phyloP scores from a whole-genome alignment of 2,888 invertebrate species.

The Acholoe squamosa region DNA sequence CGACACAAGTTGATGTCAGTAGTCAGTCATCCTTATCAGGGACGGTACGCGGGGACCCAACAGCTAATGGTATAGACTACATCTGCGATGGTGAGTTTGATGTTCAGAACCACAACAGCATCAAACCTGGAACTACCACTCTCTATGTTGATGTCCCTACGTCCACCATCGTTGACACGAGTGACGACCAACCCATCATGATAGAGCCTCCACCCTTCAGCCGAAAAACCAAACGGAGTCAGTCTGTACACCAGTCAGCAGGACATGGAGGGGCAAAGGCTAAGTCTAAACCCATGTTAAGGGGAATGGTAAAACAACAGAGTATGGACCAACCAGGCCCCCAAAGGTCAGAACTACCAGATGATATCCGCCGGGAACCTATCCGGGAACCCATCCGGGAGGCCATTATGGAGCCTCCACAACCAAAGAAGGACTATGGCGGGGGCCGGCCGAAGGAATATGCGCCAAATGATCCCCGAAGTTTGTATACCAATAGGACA shows the following conservation, averaged over 20 bases:
- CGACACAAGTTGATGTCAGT: conserved; percentile 64
- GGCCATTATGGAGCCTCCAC: conserved; percentile 40
- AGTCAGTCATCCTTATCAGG: conserved; percentile 64
- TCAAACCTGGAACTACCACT: conserved; percentile 25
- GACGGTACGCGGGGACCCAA: neutral
- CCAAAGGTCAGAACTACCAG: neutral
- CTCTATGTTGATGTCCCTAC: conserved; percentile 38
- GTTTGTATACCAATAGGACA: conserved; percentile 57
- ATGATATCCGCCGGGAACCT: conserved; percentile 15
- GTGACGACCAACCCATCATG: conserved; percentile 19
- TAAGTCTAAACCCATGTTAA: conserved; percentile 44
- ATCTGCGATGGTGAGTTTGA: conserved; percentile 47
- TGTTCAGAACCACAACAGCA: conserved; percentile 55
- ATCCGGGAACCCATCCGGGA: conserved; percentile 55
- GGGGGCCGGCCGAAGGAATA: conserved; percentile 62
- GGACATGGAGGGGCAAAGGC: neutral
- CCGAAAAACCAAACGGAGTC: conserved; percentile 48
- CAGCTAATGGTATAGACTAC: conserved; percentile 55
- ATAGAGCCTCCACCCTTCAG: conserved; percentile 44
- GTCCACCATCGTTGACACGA: conserved; percentile 37
- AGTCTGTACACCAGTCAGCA: neutral
- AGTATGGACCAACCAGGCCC: conserved; percentile 49
- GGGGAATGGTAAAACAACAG: conserved; percentile 46
- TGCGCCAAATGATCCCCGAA: conserved; percentile 31
- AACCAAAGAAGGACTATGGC: conserved; percentile 42